Percentiles rank a stretch among this genome's conserved stretches.
Conservation (phyloP, 2,113 vertebrate species). For the Clarias macrocephalus region DNA sequence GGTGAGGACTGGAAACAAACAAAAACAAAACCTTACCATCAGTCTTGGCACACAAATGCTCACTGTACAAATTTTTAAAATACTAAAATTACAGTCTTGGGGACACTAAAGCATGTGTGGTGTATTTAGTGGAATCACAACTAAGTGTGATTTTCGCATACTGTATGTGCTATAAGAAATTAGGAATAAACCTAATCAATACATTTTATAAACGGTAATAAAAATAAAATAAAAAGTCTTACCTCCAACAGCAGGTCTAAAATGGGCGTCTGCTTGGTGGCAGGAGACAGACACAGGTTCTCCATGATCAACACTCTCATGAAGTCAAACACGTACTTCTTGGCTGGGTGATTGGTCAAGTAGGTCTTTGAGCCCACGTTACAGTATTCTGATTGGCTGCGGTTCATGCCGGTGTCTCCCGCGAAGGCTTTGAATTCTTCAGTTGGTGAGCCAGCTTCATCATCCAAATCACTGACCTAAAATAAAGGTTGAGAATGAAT, state of each 20-base stretch:
- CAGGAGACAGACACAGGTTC: constrained; percentile 92
- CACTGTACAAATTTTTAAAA: neutral
- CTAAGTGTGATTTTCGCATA: neutral
- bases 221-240: constrained; percentile 12
- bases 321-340: constrained; percentile 98
- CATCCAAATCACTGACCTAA: constrained; percentile 93
- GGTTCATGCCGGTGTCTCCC: constrained; percentile 94
- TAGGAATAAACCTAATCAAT: neutral
- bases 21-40: neutral
- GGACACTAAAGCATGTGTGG: neutral
- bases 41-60: neutral
- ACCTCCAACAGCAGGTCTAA: constrained; percentile 96
- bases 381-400: constrained; percentile 97
- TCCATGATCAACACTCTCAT: constrained; percentile 98
- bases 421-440: constrained; percentile 96
- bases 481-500: neutral
- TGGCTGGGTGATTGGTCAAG: constrained; percentile 96
- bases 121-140: neutral
- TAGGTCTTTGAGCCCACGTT: constrained; percentile 96
- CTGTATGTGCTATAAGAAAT: neutral
- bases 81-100: neutral
- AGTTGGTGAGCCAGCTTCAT: constrained; percentile 91
- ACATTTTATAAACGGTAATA: neutral
- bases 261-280: constrained; percentile 94
- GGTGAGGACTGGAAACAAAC: constrained; percentile 83